Evolutionary conservation across 2,113 vertebrate species (phyloP), one percentile per base, ranked within the genome.

Genomic region (Neotoma lepida): DNA sequence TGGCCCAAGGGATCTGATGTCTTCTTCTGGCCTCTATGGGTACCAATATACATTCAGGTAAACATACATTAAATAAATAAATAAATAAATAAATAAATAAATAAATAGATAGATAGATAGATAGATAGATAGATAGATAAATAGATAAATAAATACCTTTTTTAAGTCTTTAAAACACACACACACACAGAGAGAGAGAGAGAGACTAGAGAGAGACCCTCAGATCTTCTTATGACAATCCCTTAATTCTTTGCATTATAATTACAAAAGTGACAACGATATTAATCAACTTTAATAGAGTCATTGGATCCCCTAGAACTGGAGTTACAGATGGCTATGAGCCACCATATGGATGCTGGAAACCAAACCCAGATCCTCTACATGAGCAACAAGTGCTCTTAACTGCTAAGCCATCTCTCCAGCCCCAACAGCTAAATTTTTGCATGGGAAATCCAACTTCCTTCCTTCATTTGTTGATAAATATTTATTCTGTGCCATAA

Each of bases 281-380:
- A 70, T 86, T 77, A 89, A 68, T 49, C 70, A 74, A 30, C 44
- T 28, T 84, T 88, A 90, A n/a, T 81, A 86, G 41, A 80, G 46
- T 39, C 13, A 26, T 15, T 81, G 13, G 78, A 17, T 39, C 1
- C 13, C 26, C 22, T 28, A 26, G 54, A 58, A 41, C n/a, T 20
- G 54, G 78, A 39, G n/a, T 81, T 81, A 39, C 35, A 80, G 54
- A 58, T 28, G 54, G 4, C 56, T 39, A 3, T 81, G 78, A 58
- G 51, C 20, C 35, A 58, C 35, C 22, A 58, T 39, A 35, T 39
- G 80, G 13, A 4, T 61, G 24, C 54, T 82, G 24, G 54, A 82
- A 41, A 41, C n/a, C n/a, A 41, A 82, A 58, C 24, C 26, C 24
- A 61, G 56, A 6, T 41, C n/a, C 54, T 61, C 54, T 28, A 26